Base-by-base conservation (phyloP, 2,113 vertebrate genomes). In the Collichthys lucidus region DNA sequence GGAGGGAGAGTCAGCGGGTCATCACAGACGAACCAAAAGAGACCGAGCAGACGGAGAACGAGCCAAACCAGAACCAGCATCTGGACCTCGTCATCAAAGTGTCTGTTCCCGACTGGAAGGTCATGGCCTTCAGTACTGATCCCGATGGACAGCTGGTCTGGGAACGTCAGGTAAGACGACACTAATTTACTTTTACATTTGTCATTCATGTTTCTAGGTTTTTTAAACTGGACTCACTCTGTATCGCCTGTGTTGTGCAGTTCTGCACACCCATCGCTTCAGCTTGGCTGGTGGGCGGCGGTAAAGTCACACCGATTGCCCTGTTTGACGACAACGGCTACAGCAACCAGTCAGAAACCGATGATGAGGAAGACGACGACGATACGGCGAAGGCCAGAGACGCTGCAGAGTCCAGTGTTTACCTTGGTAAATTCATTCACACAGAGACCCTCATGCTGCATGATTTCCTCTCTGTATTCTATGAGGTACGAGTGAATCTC, bases 221-320 rank as follows among this genome's bases (percentile, higher is more conserved):
- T 49, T 56, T 71, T 19, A 2, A 24, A 24, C 24, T 63, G 3
- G 4, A 10, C 59, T 74, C 53, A 59, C 42, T 53, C 52, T 68
- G 19, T 19, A 0, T 52, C 29, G 1, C 40, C 9, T 64, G 42
- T 83, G 31, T 64, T 0, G 6, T 46, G 19, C 53, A 99, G 98
- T 99, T 99, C 93, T 99, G 97, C 86, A 97, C 97, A 29, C 98
- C 98, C 19, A 98, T 99, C 71, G 98, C 98, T 81, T 97, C 98
- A 2, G 98, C 98, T 7, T 99, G 98, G 98, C 91, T 99, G 83
- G 95, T 99, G 20, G 96, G 96, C 19, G 96, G 97, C 16, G 98
- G 97, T 5, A 97, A 97, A 73, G 97, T 99, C 66, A 96, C 96
- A 53, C 97, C 98, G 2, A 98, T 99, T 86, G 97, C 96, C 84